A percentile compares a stretch with the other conserved stretches of the same genome.
Evolutionary conservation across 2,797 vertebrate genomes (phyloP).

Genomic region (Fistularia commersonii): DNA sequence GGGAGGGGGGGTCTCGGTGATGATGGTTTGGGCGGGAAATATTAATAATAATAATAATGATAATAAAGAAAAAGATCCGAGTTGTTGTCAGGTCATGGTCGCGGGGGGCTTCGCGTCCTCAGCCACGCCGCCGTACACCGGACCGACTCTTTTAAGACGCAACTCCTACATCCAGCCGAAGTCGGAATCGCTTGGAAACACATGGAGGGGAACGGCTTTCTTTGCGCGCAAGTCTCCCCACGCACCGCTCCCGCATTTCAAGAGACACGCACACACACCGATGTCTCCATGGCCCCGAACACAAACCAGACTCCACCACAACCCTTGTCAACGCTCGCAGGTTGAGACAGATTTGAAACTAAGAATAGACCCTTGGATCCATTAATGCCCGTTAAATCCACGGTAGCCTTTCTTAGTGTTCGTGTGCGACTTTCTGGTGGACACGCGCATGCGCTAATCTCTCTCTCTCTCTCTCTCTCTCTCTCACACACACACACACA

Average conservation of each 20-base stretch:
- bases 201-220: too few relatives aligned
- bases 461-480: background rate
- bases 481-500: too few relatives aligned
- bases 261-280: background rate
- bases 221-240: too few relatives aligned
- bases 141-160: too few relatives aligned
- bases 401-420: constrained; percentile 11
- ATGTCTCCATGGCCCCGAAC: constrained; percentile 31
- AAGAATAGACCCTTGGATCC: constrained; percentile 20
- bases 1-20: background rate
- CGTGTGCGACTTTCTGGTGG: constrained; percentile 11
- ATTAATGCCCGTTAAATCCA: constrained; percentile 62
- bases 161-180: too few relatives aligned
- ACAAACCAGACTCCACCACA: constrained; percentile 42
- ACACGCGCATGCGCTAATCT: background rate
- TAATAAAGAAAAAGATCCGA: too few relatives aligned
- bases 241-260: background rate
- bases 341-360: constrained; percentile 30
- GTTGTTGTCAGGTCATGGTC: too few relatives aligned
- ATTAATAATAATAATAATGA: too few relatives aligned
- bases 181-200: too few relatives aligned
- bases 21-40: too few relatives aligned
- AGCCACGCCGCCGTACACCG: too few relatives aligned
- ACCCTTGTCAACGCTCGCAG: constrained; percentile 41
- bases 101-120: too few relatives aligned